Evolutionary conservation across 2,113 vertebrate species (phyloP).

Genomic region (Hipposideros armiger): DNA sequence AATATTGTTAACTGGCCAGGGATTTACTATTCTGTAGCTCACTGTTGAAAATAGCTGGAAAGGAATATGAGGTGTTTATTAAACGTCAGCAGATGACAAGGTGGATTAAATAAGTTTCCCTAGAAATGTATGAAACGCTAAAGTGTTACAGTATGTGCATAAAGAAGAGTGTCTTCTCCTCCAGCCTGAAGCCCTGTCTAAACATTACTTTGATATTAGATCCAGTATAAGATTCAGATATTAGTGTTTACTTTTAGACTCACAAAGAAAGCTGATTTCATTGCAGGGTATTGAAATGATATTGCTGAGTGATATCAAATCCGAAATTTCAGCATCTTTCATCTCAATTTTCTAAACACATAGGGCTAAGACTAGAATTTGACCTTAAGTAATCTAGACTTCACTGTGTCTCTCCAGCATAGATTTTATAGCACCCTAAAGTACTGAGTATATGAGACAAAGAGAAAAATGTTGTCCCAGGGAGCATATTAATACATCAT

Average conservation of each 20-base stretch:
- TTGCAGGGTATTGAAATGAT: constrained; percentile 28
- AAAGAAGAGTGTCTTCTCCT: constrained; percentile 79
- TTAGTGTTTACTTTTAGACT: constrained; percentile 83
- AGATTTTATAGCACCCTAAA: constrained; percentile 38
- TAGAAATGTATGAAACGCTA: constrained; percentile 82
- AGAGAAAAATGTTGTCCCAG: background rate
- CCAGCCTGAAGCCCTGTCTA: constrained; percentile 78
- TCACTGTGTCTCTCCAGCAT: background rate
- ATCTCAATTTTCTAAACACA: constrained; percentile 77
- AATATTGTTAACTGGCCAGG: constrained; percentile 74
- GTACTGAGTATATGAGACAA: background rate
- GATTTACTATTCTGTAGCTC: constrained; percentile 77
- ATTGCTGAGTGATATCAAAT: constrained; percentile 64
- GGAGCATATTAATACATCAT: constrained; percentile 3
- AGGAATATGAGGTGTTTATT: constrained; percentile 87
- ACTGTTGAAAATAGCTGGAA: constrained; percentile 85
- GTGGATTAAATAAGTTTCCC: constrained; percentile 87
- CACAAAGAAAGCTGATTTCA: constrained; percentile 82
- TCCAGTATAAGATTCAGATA: constrained; percentile 83
- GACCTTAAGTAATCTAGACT: constrained; percentile 72
- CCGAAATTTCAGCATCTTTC: constrained; percentile 76
- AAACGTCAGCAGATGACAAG: constrained; percentile 87
- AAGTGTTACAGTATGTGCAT: constrained; percentile 70
- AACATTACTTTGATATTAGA: constrained; percentile 85
- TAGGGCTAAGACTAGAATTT: constrained; percentile 74